These are phyloP conservation scores for Ciconia boyciana DNA, from an alignment of 2,113 vertebrate genomes.

Conservation along the genomic window DNA sequence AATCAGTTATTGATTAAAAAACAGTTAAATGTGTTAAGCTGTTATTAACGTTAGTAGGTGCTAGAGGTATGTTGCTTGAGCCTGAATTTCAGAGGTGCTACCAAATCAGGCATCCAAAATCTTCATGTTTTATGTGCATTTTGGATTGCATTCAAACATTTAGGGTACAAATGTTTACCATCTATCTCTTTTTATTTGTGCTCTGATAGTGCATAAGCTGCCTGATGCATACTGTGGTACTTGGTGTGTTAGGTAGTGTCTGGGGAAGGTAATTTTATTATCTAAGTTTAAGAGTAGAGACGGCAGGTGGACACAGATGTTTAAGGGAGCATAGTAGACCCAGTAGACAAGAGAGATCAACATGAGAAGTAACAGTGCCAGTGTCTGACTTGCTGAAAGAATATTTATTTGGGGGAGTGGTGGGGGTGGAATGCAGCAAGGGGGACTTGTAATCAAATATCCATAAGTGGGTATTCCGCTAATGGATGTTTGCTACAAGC, in stretches of 20 bases:
- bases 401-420: neutral
- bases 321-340: neutral
- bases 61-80: neutral
- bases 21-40: neutral
- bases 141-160: neutral
- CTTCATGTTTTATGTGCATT: neutral
- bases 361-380: neutral
- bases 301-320: neutral
- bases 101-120: neutral
- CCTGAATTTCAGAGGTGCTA: neutral
- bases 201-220: neutral
- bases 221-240: neutral
- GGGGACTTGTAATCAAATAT: neutral
- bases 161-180: neutral
- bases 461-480: neutral
- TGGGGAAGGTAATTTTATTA: neutral
- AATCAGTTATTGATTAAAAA: neutral
- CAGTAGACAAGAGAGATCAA: neutral
- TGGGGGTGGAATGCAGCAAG: rapidly evolving
- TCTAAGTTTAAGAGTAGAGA: neutral
- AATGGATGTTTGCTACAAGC: neutral
- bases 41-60: neutral
- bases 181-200: neutral
- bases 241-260: neutral
- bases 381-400: neutral